Conservation (phyloP, 1,140 invertebrate genomes). For the Trachelipus rathkii region DNA sequence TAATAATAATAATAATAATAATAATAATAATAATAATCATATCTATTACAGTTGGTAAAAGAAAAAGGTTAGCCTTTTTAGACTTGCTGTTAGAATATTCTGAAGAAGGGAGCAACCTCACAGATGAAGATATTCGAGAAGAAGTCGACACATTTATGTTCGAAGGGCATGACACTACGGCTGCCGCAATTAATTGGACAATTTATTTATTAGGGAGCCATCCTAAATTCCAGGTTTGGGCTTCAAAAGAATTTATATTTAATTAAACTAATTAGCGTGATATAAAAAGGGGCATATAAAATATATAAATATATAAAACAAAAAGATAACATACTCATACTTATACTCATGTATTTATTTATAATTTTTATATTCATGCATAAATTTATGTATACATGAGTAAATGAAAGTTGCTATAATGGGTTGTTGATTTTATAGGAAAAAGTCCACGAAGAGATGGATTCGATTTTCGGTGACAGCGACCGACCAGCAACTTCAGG, state of each 20-base stretch:
- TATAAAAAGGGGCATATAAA: too few species aligned
- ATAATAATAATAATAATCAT: too few species aligned
- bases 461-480: conserved; percentile 48
- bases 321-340: too few species aligned
- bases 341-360: too few species aligned
- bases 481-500: conserved; percentile 60
- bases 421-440: conserved; percentile 27
- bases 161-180: conserved; percentile 91
- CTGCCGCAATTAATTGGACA: conserved; percentile 76
- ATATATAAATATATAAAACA: too few species aligned
- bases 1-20: too few species aligned
- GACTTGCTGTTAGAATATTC: conserved; percentile 82
- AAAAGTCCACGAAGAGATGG: conserved; percentile 49
- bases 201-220: conserved; percentile 74
- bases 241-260: too few species aligned
- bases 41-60: conserved; percentile 56
- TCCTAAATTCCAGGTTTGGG: conserved; percentile 62
- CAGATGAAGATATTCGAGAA: conserved; percentile 83
- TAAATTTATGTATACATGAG: too few species aligned
- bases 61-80: conserved; percentile 86
- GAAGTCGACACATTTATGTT: conserved; percentile 94
- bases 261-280: too few species aligned
- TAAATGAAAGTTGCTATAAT: too few species aligned
- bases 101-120: conserved; percentile 70
- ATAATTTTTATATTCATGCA: too few species aligned